Evolutionary conservation across 2,797 vertebrate genomes (phyloP), one percentile per base, ranked within the genome.

Genomic region (Anabacerthia variegaticeps): DNA sequence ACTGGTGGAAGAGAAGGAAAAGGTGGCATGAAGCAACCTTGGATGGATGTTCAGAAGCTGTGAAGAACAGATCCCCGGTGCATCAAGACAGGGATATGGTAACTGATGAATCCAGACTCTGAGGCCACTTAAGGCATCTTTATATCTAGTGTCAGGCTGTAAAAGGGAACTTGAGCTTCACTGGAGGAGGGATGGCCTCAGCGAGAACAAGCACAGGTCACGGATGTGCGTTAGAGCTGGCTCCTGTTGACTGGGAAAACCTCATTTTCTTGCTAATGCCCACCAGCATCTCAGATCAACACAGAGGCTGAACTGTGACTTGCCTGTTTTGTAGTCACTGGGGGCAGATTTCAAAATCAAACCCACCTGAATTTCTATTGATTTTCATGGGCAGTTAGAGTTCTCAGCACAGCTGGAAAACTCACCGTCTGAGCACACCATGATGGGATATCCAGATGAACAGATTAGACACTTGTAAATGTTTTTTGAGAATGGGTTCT

Each of bases 61-160:
- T 18, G 67, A 62, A 51, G 49, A 78, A 9, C 39, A 89, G 21
- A 61, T 10, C 27, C 30, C 14, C 0, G 0, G 14, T 63, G 36
- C 68, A 44, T 67, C 34, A 26, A 36, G 41, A 26, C 2, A 1
- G 12, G 34, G 22, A 48, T 54, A 22, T 21, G 71, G 6, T 16
- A 76, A 55, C 8, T 43, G 37, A 65, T 52, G 46, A 48, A 84
- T 36, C 32, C 2, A 0, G 52, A 8, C 21, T 65, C 68, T 39
- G 46, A 62, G 51, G 65, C 56, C 34, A 12, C 15, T 85, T 41
- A 37, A 77, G 61, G 37, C 20, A 72, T 39, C 44, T 80, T 89
- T 61, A 3, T 59, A 24, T 21, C 20, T 48, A 28, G 30, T 43
- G 39, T 63, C 39, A 74, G 32, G 30, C 44, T 65, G 6, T 32